Percentiles rank a stretch among this genome's conserved stretches.
Evolutionary conservation across 2,113 vertebrate genomes (phyloP).

Genomic region (Drymodes brunneopygia): DNA sequence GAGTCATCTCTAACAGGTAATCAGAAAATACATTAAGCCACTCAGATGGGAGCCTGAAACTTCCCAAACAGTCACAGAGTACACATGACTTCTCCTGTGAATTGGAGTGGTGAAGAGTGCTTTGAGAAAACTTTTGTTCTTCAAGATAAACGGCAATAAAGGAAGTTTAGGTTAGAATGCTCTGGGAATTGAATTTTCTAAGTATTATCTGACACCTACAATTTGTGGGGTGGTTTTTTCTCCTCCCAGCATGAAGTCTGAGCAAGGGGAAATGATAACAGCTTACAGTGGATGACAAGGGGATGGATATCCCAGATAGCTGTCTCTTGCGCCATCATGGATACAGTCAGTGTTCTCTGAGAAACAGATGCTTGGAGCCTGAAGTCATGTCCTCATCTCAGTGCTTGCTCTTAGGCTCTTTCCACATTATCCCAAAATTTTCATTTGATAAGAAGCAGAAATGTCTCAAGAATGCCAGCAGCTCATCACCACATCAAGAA

Average conservation of each 20-base stretch:
- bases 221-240: neutral
- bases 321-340: neutral
- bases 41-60: neutral
- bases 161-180: neutral
- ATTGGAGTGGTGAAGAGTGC: neutral
- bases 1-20: neutral
- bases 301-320: neutral
- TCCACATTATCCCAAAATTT: neutral
- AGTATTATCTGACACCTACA: neutral
- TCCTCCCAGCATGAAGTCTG: neutral
- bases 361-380: neutral
- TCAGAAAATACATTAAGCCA: neutral
- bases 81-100: neutral
- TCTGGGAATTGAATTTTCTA: neutral
- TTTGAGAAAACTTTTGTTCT: neutral
- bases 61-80: neutral
- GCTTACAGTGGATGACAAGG: neutral
- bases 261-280: neutral
- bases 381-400: neutral
- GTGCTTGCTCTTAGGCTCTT: neutral
- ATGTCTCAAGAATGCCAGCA: neutral
- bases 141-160: neutral
- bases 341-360: neutral
- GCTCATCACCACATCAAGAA: neutral
- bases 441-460: neutral